Evolutionary conservation across 2,797 vertebrate genomes (phyloP), one percentile per base, ranked within the genome.

Genomic region (Galago senegalensis): DNA sequence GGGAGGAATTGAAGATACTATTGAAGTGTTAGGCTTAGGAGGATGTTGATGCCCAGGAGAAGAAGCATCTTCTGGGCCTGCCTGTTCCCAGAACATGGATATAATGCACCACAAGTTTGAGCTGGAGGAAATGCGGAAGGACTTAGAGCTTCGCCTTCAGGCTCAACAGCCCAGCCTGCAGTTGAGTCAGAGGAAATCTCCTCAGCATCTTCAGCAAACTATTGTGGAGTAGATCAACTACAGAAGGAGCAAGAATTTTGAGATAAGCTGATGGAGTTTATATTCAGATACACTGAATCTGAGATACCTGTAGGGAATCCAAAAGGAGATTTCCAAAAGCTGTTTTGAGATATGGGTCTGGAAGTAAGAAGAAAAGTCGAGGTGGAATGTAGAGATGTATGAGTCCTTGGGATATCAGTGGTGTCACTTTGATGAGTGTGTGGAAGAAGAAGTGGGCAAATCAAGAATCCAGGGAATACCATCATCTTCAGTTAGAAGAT

Each of bases 81-180:
- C 98, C 95, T 97, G 98, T 82, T 98, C 99, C 63, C 98, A 99
- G 96, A 99, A 98, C 5, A 81, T 99, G 97, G 99, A 98, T 93
- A 96, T 99, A 93, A 98, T 99, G 98, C 98, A 99, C 94, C 98
- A 99, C 92, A 98, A 99, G 75, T 97, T 99, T 80, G 99, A 99
- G 93, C 97, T 99, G 97, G 99, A 99, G 84, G 99, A 99, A 95
- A 99, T 99, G 98, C 99, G 99, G 82, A 99, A 99, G 96, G 98
- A 99, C 72, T 95, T 99, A 89, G 98, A 99, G 72, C 98, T 99
- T 18, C 98, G 99, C 43, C 98, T 99, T 34, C 98, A 99, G 97
- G 98, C 98, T 61, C 99, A 99, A 61, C 98, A 99, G 65, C 97
- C 98, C n/a, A 99, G 98, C 86, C 97, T 98, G 80, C 99, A 99